These are phyloP conservation scores for Anguilla pacifica DNA, from an alignment of 2,797 vertebrate genomes.

Conservation along the genomic window DNA sequence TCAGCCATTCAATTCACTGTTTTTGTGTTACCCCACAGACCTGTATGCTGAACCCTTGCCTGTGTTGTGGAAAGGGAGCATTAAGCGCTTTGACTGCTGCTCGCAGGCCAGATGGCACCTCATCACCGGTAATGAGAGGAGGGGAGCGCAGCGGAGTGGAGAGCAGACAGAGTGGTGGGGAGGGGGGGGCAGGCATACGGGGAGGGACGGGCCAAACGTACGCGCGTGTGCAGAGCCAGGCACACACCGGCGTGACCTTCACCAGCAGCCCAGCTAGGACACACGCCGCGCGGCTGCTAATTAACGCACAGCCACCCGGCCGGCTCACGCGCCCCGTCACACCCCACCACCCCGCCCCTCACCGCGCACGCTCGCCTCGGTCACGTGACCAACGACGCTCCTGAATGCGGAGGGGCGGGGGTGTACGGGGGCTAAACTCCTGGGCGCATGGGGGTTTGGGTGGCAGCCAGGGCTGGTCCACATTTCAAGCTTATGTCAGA, in stretches of 20 bases:
- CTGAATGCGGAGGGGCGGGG: neutral
- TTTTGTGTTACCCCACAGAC: neutral
- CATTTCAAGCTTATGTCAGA: neutral
- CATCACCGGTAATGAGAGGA: neutral
- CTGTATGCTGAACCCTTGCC: neutral
- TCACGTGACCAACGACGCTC: slow-evolving; percentile 35
- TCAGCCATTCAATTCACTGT: neutral
- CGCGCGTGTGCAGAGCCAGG: neutral
- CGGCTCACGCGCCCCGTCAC: slow-evolving; percentile 2
- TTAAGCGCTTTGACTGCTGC: neutral
- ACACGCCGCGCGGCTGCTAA: slow-evolving; percentile 35
- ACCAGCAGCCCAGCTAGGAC: slow-evolving; percentile 17
- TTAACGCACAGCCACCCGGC: slow-evolving; percentile 31
- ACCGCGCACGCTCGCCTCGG: slow-evolving; percentile 22
- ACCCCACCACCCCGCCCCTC: neutral
- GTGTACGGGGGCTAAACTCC: neutral
- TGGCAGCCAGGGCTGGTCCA: neutral
- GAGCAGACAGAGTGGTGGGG: neutral
- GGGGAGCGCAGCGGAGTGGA: neutral
- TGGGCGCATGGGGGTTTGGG: neutral
- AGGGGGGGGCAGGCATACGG: neutral
- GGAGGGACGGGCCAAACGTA: neutral
- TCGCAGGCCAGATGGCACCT: slow-evolving; percentile 18
- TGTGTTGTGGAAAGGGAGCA: neutral
- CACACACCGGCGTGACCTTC: slow-evolving; percentile 33